phyloP scores from a whole-genome alignment of 2,888 invertebrate genomes.

The Cantharis rufa region DNA sequence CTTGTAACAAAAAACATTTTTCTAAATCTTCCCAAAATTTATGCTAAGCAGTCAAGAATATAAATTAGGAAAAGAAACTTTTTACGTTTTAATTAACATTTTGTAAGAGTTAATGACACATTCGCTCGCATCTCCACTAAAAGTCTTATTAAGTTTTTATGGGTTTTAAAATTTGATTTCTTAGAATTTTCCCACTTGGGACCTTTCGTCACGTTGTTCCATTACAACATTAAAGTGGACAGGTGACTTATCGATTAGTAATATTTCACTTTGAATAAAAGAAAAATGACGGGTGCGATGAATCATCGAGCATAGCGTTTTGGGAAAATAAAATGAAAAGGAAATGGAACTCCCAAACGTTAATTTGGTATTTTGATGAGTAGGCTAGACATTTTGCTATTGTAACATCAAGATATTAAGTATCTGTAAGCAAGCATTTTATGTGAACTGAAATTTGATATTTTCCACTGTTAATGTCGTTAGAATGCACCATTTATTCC shows the following conservation, averaged over 20 bases:
- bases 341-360: background rate
- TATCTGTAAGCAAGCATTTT: background rate
- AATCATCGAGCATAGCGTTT: background rate
- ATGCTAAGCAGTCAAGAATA: background rate
- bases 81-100: background rate
- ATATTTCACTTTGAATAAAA: background rate
- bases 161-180: background rate
- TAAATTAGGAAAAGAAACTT: background rate
- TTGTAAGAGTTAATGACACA: background rate
- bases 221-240: background rate
- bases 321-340: background rate
- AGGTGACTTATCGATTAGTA: background rate
- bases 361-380: background rate
- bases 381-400: background rate
- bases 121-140: background rate
- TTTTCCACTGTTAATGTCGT: background rate
- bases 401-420: constrained; percentile 2
- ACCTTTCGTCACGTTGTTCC: background rate
- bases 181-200: background rate
- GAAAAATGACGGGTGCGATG: background rate
- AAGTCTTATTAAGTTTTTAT: background rate
- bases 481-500: background rate
- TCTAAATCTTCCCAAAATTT: background rate
- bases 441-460: background rate
- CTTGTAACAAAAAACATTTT: background rate